Evolutionary conservation across 2,888 invertebrate species (phyloP).

Genomic region (Eutolmus rufibarbis): DNA sequence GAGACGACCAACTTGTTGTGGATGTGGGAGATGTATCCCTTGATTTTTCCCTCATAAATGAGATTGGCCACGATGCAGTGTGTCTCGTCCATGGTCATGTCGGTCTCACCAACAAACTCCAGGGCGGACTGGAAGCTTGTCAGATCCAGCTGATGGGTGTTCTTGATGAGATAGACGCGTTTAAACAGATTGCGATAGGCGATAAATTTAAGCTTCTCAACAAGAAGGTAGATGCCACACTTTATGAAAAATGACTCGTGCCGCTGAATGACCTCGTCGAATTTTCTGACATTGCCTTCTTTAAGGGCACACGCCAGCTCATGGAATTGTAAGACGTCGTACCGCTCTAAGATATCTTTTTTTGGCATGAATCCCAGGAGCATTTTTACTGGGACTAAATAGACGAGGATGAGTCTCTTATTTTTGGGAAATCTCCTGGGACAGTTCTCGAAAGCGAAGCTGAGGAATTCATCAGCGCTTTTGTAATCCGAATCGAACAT

Average conservation of each 20-base stretch:
- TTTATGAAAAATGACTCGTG: conserved; percentile 93
- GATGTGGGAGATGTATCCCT: conserved; percentile 97
- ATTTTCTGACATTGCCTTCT: conserved; percentile 84
- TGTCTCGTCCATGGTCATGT: conserved; percentile 92
- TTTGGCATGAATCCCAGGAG: conserved; percentile 95
- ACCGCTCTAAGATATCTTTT: conserved; percentile 79
- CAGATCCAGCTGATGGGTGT: conserved; percentile 88
- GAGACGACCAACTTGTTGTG: conserved; percentile 97
- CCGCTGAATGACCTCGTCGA: conserved; percentile 83
- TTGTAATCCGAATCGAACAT: conserved; percentile 98
- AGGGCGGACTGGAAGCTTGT: conserved; percentile 83
- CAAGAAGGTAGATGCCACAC: conserved; percentile 96
- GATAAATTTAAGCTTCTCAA: conserved; percentile 94
- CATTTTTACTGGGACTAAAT: conserved; percentile 97
- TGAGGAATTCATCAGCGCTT: conserved; percentile 89
- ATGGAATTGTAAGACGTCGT: conserved; percentile 89
- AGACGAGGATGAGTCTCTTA: conserved; percentile 90
- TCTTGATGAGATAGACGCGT: conserved; percentile 78
- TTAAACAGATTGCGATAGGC: conserved; percentile 96
- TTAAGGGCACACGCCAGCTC: conserved; percentile 88
- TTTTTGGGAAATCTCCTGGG: conserved; percentile 82
- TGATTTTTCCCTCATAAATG: conserved; percentile 95
- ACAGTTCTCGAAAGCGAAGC: conserved; percentile 93
- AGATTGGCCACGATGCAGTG: conserved; percentile 96
- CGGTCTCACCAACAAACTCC: conserved; percentile 79